A percentile compares a stretch with the other conserved stretches of the same genome.
phyloP scores from a whole-genome alignment of 2,888 invertebrate species.

The Apamea sordens region DNA sequence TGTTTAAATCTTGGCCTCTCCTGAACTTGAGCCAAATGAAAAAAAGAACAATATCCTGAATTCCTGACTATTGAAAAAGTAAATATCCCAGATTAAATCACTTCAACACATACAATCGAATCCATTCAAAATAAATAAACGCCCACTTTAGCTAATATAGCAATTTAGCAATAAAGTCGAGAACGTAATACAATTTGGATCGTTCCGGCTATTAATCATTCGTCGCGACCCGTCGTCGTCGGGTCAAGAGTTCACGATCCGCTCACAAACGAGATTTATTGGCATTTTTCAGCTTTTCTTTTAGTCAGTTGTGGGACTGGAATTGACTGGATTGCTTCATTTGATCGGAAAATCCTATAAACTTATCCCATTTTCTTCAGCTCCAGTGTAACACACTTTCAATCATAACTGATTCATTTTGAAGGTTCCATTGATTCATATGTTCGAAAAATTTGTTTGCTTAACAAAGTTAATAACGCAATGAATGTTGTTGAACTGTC shows the following conservation, averaged over 20 bases:
- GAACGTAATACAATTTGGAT: conserved; percentile 56
- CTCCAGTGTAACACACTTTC: background rate
- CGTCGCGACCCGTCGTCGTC: conserved; percentile 55
- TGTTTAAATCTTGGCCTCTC: background rate
- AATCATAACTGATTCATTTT: background rate
- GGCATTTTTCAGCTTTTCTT: conserved; percentile 9
- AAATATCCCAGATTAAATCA: background rate
- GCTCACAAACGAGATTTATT: conserved; percentile 29
- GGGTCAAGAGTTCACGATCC: conserved; percentile 67
- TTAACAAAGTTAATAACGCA: too few relatives aligned
- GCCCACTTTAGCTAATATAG: conserved; percentile 46
- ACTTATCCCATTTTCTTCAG: background rate
- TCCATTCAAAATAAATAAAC: conserved; percentile 30
- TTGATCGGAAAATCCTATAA: background rate
- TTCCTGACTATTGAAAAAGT: background rate
- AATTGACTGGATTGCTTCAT: background rate
- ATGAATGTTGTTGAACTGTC: background rate
- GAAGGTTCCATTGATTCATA: too few relatives aligned
- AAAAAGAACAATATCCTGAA: background rate
- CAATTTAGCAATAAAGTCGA: conserved; percentile 58
- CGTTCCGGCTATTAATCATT: conserved; percentile 68
- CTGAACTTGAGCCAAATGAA: background rate
- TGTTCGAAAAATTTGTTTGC: too few relatives aligned
- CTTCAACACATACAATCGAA: conserved; percentile 8
- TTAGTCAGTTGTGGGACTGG: background rate